Evolutionary conservation across 2,888 invertebrate genomes (phyloP).

Genomic region (Busseola fusca): DNA sequence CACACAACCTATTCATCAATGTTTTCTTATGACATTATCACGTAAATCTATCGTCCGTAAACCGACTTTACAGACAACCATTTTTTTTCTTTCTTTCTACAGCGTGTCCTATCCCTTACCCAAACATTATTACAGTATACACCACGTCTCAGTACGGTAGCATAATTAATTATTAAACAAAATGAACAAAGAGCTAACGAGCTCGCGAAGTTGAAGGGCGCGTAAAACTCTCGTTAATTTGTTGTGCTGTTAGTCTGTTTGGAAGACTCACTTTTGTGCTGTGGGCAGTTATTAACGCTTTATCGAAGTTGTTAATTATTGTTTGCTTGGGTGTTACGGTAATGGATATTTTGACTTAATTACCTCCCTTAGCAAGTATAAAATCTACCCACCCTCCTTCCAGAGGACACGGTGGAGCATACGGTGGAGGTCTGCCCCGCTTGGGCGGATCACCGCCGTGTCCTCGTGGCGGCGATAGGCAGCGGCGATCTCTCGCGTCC

Average conservation of each 20-base stretch:
- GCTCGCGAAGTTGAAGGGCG: constrained; percentile 46
- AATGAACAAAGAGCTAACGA: constrained; percentile 64
- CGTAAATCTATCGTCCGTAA: too few species aligned
- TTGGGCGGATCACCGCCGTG: too few species aligned
- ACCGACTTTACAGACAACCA: too few species aligned
- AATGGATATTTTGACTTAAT: neutral
- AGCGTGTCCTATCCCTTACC: constrained; percentile 7
- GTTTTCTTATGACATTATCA: too few species aligned
- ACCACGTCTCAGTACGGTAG: constrained; percentile 50
- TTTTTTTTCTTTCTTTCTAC: too few species aligned
- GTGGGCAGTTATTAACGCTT: constrained; percentile 6
- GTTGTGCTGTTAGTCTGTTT: constrained; percentile 34
- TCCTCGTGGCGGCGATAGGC: too few species aligned
- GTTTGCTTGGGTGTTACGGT: neutral
- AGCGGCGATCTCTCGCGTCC: too few species aligned
- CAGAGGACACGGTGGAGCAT: too few species aligned
- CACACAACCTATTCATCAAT: too few species aligned
- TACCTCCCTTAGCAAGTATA: neutral
- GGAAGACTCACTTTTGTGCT: constrained; percentile 29
- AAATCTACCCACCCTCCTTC: too few species aligned
- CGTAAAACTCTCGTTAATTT: constrained; percentile 51
- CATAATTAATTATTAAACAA: constrained; percentile 68
- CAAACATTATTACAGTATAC: constrained; percentile 46
- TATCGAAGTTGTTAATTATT: constrained; percentile 2
- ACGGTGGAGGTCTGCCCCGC: too few species aligned